These are phyloP conservation scores for Thereva unica DNA, from an alignment of 2,888 invertebrate genomes.

Conservation along the genomic window DNA sequence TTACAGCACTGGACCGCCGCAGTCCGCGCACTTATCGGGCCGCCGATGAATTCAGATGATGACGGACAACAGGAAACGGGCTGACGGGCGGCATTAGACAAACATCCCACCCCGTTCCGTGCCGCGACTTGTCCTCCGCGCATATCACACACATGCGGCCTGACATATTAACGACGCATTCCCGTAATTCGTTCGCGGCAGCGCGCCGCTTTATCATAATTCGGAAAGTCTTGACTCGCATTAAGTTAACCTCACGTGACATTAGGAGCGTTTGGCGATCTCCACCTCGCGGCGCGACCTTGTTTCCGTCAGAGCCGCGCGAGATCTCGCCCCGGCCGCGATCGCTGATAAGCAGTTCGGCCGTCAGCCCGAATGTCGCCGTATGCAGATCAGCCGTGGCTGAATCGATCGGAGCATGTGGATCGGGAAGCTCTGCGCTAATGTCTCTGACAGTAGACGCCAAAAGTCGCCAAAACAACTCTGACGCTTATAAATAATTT, in stretches of 20 bases:
- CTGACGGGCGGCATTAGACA: no score
- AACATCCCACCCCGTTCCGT: no score
- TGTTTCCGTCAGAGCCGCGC: neutral
- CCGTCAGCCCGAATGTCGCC: conserved; percentile 16
- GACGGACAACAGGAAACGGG: no score
- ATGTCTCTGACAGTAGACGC: neutral
- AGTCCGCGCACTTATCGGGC: no score
- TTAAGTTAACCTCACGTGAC: conserved; percentile 21
- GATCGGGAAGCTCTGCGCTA: conserved; percentile 5
- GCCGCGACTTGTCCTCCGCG: no score
- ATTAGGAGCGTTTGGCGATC: conserved; percentile 1
- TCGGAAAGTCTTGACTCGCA: conserved; percentile 21
- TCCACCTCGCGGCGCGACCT: conserved; percentile 11
- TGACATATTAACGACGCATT: neutral
- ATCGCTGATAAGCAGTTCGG: conserved; percentile 16
- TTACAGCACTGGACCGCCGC: no score
- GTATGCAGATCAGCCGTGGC: neutral
- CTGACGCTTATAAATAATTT: conserved; percentile 41
- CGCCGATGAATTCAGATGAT: no score
- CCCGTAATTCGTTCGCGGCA: neutral
- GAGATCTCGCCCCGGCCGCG: conserved; percentile 4
- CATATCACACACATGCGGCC: neutral
- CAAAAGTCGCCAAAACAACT: conserved; percentile 15
- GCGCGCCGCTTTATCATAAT: conserved; percentile 25
- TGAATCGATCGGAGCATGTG: conserved; percentile 3